Base-by-base conservation (phyloP, 2,888 invertebrate genomes). In the Anodontia alba region DNA sequence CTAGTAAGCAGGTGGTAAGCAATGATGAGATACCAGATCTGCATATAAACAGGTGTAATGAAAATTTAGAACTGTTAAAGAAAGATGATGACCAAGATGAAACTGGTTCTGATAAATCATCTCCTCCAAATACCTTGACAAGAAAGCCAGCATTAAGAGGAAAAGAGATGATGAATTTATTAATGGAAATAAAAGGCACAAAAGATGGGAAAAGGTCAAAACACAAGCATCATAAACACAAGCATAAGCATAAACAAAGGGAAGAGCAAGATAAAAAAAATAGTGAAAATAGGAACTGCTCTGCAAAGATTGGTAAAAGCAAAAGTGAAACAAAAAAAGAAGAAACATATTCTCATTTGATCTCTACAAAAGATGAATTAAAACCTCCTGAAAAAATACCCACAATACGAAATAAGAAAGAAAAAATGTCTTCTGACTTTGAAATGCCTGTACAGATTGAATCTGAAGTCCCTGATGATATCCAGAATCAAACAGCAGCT, bases 111-210 rank as follows among this genome's bases (percentile, higher is more conserved):
- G 17, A 46, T 20, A 46, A 46, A 46, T 46, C n/a, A 20, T 20
- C 17, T 42, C 42, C 15, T 42, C 42, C 42, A 46, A 46, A 46
- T 46, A 20, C 46, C 15, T 36, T 29, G 15, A 46, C 46, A 8
- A 82, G 79, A 62, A 83, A 81, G 67, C 79, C 69, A 66, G 73
- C 80, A 57, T 66, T 82, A 43, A 84, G 80, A 80, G 79, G 78
- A 26, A 74, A 81, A 67, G 85, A 86, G 17, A 85, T 86, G 85
- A 42, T 82, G 33, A 79, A 74, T 38, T 72, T 83, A 69, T 69
- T 87, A 68, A 85, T 78, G 73, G 82, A 81, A 75, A 83, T 79
- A 42, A 67, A 78, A 75, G 70, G 46, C 23, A 72, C 42, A 26
- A 76, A 51, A 68, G 38, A 74, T 20, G 31, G 15, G 43, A 79